Conservation (phyloP, 2,888 invertebrate genomes). For the Aspidiotus destructor region DNA sequence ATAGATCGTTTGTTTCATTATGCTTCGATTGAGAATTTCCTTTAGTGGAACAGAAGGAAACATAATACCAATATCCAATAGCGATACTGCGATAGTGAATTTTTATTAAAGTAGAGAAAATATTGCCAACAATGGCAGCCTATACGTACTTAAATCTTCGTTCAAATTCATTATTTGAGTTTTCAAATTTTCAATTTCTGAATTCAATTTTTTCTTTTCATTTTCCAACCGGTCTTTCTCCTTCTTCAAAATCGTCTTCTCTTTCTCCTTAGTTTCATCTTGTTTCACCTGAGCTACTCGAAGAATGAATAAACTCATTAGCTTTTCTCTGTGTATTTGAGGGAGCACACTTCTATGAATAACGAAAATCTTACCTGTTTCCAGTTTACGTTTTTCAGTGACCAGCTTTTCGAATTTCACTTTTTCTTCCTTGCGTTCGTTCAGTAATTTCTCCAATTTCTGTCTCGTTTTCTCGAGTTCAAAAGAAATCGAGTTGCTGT, state of each 20-base stretch:
- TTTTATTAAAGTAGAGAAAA: constrained; percentile 16
- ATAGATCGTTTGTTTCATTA: constrained; percentile 41
- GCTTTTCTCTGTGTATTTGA: neutral
- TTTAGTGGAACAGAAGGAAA: constrained; percentile 38
- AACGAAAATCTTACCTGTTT: constrained; percentile 38
- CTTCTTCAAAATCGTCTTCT: constrained; percentile 46
- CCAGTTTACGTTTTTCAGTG: constrained; percentile 48
- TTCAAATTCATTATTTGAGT: constrained; percentile 51
- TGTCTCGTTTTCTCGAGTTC: constrained; percentile 38
- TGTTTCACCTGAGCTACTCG: constrained; percentile 16
- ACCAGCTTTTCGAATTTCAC: constrained; percentile 48
- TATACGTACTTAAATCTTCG: constrained; percentile 50
- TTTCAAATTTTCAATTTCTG: constrained; percentile 50
- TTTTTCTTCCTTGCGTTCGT: constrained; percentile 38
- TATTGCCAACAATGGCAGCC: neutral
- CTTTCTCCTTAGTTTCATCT: constrained; percentile 41
- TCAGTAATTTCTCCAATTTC: constrained; percentile 38
- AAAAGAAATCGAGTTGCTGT: constrained; percentile 9
- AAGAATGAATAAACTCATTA: constrained; percentile 4
- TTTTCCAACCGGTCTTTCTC: constrained; percentile 47
- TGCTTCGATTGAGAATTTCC: constrained; percentile 48
- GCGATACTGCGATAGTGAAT: too few species aligned
- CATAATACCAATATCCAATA: constrained; percentile 17
- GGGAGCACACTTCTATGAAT: neutral
- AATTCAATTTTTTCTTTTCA: constrained; percentile 44